Base-by-base conservation (phyloP, 2,888 invertebrate species). In the Lasioglossum leucozonium region DNA sequence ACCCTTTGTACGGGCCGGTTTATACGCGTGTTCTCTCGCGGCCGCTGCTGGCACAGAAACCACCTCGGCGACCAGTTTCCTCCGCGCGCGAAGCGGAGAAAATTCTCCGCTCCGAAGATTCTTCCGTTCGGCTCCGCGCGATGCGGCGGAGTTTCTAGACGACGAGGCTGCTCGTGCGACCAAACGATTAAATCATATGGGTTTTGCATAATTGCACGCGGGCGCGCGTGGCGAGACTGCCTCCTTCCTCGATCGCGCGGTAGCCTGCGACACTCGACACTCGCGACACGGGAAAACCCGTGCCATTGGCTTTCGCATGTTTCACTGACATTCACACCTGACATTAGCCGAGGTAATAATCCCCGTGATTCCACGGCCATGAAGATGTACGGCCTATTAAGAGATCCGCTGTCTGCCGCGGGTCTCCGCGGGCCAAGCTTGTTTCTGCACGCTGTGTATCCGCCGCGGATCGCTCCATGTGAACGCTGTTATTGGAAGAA, bases 311-410 rank as follows among this genome's bases (percentile, higher is more conserved):
- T 90, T 89, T 91, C 83, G 65, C 80, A 72, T 75, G 82, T 86
- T 85, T 74, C 76, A 72, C 83, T 89, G 88, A 91, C 91, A 89
- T 90, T 91, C 91, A 86, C 86, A 82, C 79, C 84, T 88, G 88
- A 90, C 90, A 89, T 87, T 90, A 84, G 77, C 78, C 73, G 79
- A 74, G 79, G 75, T 82, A 80, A 85, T 85, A 79, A 80, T 72
- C 79, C 75, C 58, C 40, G 76, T 78, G 71, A 81, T 84, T 79
- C 73, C 75, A 76, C 51, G 69, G 55, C 34, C 37, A 69, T 73
- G 65, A 69, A 69, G 75, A 73, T 67, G 55, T 75, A 75, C 58
- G 44, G 72, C 47, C 42, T 69, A 78, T 58, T 81, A 79, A 82
- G 72, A 73, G 79, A 73, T 44, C 30, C 55, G 42, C 22, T 37